Percentiles rank a stretch among this genome's conserved stretches.
phyloP scores from a whole-genome alignment of 1,140 invertebrate genomes.

The Drosophila littoralis region DNA sequence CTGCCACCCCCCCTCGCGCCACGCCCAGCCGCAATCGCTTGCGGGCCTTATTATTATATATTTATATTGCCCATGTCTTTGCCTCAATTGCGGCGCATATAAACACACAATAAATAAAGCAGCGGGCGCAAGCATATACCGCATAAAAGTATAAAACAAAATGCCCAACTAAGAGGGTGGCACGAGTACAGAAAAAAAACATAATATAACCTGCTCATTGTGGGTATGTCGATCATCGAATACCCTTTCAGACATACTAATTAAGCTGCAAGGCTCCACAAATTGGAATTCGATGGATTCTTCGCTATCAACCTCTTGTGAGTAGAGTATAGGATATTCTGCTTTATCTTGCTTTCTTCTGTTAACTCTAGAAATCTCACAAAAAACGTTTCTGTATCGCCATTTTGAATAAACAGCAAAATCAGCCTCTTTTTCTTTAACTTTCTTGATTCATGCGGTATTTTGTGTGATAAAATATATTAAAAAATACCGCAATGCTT shows the following conservation, averaged over 20 bases:
- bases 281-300: too few relatives aligned
- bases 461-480: too few relatives aligned
- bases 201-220: neutral
- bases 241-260: neutral
- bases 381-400: too few relatives aligned
- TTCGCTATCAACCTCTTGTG: neutral
- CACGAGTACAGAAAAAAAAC: slow-evolving; percentile 1
- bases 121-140: slow-evolving; percentile 34
- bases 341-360: too few relatives aligned
- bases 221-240: neutral
- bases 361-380: too few relatives aligned
- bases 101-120: slow-evolving; percentile 70
- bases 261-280: too few relatives aligned
- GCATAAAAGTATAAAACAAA: slow-evolving; percentile 39
- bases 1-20: neutral
- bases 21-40: neutral
- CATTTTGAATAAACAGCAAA: too few relatives aligned
- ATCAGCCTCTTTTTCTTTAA: too few relatives aligned
- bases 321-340: too few relatives aligned
- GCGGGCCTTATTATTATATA: slow-evolving; percentile 62
- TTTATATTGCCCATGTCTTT: slow-evolving; percentile 57
- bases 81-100: slow-evolving; percentile 51
- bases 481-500: too few relatives aligned
- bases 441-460: too few relatives aligned
- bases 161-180: slow-evolving; percentile 28